Conservation (phyloP, 2,888 invertebrate species). For the Craniophora ligustri region DNA sequence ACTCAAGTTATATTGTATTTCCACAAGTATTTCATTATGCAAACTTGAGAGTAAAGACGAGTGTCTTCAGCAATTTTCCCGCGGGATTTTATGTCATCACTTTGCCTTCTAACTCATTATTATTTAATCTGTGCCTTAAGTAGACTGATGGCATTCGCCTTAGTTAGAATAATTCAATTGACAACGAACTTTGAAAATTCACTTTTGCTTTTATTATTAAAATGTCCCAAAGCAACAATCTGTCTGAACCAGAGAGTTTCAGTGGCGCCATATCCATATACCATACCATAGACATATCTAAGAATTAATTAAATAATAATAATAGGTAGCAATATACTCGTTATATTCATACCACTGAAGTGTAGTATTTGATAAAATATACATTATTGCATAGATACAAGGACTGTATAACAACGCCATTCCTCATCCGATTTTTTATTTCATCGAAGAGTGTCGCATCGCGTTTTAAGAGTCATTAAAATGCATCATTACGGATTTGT, state of each 20-base stretch:
- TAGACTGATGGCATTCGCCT: conserved; percentile 42
- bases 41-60: conserved; percentile 67
- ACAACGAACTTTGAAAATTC: conserved; percentile 35
- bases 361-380: too few species aligned
- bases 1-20: conserved; percentile 63
- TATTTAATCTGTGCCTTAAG: conserved; percentile 61
- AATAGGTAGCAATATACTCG: not conserved
- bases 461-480: conserved; percentile 34
- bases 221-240: conserved; percentile 9
- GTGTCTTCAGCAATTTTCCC: conserved; percentile 64
- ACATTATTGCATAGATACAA: not conserved
- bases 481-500: conserved; percentile 26
- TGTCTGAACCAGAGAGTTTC: not conserved
- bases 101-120: conserved; percentile 67
- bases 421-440: not conserved
- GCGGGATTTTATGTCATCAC: conserved; percentile 69
- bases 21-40: conserved; percentile 75
- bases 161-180: conserved; percentile 49
- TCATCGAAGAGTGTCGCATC: not conserved
- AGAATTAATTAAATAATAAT: too few species aligned
- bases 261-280: not conserved
- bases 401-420: not conserved
- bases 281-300: too few species aligned
- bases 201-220: conserved; percentile 38
- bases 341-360: too few species aligned